A percentile compares a stretch with the other conserved stretches of the same genome.
Evolutionary conservation across 1,140 invertebrate genomes (phyloP).

Genomic region (Aphelenchoides avenae): DNA sequence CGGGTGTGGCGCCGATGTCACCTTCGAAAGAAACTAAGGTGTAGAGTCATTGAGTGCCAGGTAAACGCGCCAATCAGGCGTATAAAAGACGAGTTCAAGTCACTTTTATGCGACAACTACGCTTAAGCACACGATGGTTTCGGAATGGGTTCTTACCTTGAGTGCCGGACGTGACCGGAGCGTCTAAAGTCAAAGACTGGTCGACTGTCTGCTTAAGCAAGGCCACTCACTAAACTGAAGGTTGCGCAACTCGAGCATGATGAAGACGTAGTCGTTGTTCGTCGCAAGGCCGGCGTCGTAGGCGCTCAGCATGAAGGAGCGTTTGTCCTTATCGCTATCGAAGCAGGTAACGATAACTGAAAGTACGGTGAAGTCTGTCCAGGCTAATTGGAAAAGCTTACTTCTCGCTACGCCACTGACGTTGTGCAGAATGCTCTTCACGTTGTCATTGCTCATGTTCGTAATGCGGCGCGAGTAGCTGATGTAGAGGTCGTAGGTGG

Average conservation of each 20-base stretch:
- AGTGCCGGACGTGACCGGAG: no score
- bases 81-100: no score
- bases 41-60: no score
- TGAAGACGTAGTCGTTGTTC: conserved; percentile 32
- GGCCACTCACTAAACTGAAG: conserved; percentile 3
- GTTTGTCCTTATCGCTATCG: conserved; percentile 19
- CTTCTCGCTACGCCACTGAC: no score
- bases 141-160: conserved; percentile 4
- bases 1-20: not conserved
- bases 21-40: no score
- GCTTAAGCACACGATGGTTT: no score
- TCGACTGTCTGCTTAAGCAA: no score
- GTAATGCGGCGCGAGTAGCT: conserved; percentile 1
- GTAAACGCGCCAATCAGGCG: no score
- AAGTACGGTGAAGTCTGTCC: not conserved
- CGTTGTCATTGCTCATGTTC: not conserved
- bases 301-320: conserved; percentile 22
- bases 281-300: conserved; percentile 22
- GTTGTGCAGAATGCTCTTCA: not conserved
- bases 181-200: no score
- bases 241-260: conserved; percentile 15
- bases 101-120: no score
- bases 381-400: no score
- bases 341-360: conserved; percentile 28
- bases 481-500: conserved; percentile 5